Base-by-base conservation (phyloP, 2,888 invertebrate species). In the Mesodorylaimus sp. region DNA sequence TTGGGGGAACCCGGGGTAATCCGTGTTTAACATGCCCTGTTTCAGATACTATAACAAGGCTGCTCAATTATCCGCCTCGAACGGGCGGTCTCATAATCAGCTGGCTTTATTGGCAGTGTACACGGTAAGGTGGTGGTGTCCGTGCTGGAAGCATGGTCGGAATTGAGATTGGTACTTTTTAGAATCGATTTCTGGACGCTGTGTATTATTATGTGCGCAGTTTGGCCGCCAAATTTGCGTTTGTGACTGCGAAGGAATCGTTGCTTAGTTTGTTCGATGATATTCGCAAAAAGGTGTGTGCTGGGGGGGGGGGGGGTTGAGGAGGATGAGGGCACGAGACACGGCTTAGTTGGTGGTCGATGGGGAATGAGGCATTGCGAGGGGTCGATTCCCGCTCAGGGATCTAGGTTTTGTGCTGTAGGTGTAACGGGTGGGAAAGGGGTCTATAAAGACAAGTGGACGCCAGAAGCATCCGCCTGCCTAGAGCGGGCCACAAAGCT, bases 171-270 rank as follows among this genome's bases (percentile, higher is more conserved):
- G 10, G 10, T 39, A 19, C 61, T 50, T 76, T 76, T 47, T 72
- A 89, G 87, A 80, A 83, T 70, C 77, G 86, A 63, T 86, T 84
- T 74, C 74, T 91, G 56, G 91, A 91, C 69, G 88, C 89, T n/a
- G 84, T 91, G 3, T 93, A 89, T 70, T 89, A 83, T 70, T 89
- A 88, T 66, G 86, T 88, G 82, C 77, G 91, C 60, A 88, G 89
- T 69, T 73, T 91, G 59, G 83, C 87, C 77, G 83, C 88, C 51
- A 84, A 87, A 39, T 88, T 87, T 75, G 85, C 89, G 1, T 83
- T 88, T 65, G 78, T 80, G 56, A 85, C 88, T 1, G 88, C 89
- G n/a, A 77, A 80, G 58, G 88, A 91, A 72, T 82, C 81, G 70
- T 74, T 93, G 25, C 75, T 82, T 60, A 78, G 81, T 16, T 72